Evolutionary conservation across 2,797 vertebrate species (phyloP).

Genomic region (Cirrhinus mrigala): DNA sequence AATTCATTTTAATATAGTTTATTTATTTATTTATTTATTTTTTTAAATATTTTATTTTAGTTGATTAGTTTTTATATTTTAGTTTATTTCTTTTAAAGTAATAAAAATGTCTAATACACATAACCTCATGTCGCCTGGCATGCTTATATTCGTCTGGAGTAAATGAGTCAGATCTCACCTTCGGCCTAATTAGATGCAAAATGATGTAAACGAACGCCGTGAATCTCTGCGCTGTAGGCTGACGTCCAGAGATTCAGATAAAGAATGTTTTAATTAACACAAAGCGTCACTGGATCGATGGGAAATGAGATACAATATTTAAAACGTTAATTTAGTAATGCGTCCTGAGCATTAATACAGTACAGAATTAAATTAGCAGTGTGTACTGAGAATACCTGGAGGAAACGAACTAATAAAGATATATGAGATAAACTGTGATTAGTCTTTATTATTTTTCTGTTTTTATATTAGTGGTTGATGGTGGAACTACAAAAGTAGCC

Average conservation of each 20-base stretch:
- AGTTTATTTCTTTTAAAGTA: no score
- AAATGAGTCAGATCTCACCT: neutral
- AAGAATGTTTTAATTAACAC: slow-evolving; percentile 26
- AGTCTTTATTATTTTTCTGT: neutral
- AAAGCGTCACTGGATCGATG: neutral
- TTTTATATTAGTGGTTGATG: neutral
- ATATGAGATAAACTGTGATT: neutral
- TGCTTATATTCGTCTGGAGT: neutral
- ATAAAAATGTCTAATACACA: no score
- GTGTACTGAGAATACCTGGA: neutral
- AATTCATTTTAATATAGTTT: no score
- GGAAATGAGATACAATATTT: neutral
- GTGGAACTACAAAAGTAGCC: neutral
- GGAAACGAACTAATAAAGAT: neutral
- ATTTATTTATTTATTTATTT: no score
- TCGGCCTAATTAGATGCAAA: neutral
- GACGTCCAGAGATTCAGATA: slow-evolving; percentile 17
- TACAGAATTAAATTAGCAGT: neutral
- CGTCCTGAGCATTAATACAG: neutral
- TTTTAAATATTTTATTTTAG: no score
- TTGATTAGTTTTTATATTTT: no score
- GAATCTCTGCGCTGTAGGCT: neutral
- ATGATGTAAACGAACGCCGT: neutral
- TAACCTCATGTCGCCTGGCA: neutral
- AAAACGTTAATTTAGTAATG: neutral